A percentile compares a stretch with the other conserved stretches of the same genome.
phyloP scores from a whole-genome alignment of 1,140 invertebrate genomes.

The Heliconius nattereri region DNA sequence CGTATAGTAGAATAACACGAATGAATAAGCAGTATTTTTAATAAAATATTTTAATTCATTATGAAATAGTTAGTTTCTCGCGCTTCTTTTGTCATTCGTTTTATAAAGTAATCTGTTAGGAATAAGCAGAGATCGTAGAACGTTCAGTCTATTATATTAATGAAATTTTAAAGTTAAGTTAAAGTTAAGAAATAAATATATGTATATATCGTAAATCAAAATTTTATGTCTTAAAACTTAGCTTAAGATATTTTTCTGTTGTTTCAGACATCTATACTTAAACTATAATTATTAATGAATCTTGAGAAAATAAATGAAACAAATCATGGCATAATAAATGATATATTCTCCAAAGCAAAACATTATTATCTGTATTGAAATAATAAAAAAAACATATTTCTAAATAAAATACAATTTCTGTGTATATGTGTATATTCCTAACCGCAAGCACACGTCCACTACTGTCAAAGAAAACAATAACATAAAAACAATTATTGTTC shows the following conservation, averaged over 20 bases:
- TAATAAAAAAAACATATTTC: too few relatives aligned
- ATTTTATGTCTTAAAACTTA: too few relatives aligned
- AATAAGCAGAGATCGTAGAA: background rate
- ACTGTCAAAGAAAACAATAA: slow-evolving; percentile 6
- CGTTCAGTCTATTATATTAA: background rate
- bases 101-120: background rate
- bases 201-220: too few relatives aligned
- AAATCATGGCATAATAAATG: too few relatives aligned
- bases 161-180: background rate
- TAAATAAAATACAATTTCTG: background rate
- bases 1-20: too few relatives aligned
- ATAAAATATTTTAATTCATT: background rate
- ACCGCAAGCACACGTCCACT: background rate
- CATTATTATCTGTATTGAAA: too few relatives aligned
- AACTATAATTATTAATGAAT: too few relatives aligned
- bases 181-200: too few relatives aligned
- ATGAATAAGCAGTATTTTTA: background rate
- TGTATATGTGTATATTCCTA: background rate
- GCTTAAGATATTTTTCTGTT: too few relatives aligned
- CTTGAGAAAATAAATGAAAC: too few relatives aligned
- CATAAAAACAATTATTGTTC: slow-evolving; percentile 11
- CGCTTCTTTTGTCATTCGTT: background rate
- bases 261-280: too few relatives aligned
- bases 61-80: background rate
- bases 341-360: too few relatives aligned